A percentile compares a stretch with the other conserved stretches of the same genome.
Conservation (phyloP, 2,888 invertebrate genomes). For the Acronicta aceris region DNA sequence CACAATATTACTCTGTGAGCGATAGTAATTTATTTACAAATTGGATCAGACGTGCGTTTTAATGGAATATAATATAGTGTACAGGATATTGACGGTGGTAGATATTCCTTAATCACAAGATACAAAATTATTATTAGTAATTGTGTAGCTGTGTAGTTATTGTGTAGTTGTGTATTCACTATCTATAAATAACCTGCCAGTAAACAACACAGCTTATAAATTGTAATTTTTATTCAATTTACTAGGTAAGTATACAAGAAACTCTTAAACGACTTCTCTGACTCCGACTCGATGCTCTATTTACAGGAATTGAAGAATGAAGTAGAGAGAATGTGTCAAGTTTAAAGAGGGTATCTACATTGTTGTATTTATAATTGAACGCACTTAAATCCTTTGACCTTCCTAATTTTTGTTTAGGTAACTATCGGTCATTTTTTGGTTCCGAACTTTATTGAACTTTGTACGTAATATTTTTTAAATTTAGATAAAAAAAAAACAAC, state of each 20-base stretch:
- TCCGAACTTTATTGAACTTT: too few species aligned
- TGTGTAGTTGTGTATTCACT: constrained; percentile 6
- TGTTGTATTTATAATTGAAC: constrained; percentile 11
- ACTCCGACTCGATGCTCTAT: constrained; percentile 27
- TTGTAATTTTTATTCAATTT: constrained; percentile 25
- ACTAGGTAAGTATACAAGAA: constrained; percentile 23
- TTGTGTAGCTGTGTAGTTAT: constrained; percentile 14
- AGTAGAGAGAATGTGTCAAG: constrained; percentile 1
- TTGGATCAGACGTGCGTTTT: constrained; percentile 30
- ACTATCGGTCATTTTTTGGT: too few species aligned
- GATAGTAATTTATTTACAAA: constrained; percentile 59
- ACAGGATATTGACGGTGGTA: background rate
- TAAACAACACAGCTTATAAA: constrained; percentile 9
- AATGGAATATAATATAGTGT: constrained; percentile 4
- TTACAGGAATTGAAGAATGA: constrained; percentile 18
- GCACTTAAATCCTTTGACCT: background rate
- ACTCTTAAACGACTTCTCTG: constrained; percentile 19
- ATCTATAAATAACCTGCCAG: background rate
- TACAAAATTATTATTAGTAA: constrained; percentile 14
- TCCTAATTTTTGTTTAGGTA: background rate
- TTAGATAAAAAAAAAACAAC: too few species aligned
- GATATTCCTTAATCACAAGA: constrained; percentile 11
- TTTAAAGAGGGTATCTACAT: constrained; percentile 25
- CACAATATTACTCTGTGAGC: constrained; percentile 62
- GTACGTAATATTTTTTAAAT: too few species aligned